Base-by-base conservation (phyloP, 1,140 invertebrate genomes). In the Orius insidiosus region DNA sequence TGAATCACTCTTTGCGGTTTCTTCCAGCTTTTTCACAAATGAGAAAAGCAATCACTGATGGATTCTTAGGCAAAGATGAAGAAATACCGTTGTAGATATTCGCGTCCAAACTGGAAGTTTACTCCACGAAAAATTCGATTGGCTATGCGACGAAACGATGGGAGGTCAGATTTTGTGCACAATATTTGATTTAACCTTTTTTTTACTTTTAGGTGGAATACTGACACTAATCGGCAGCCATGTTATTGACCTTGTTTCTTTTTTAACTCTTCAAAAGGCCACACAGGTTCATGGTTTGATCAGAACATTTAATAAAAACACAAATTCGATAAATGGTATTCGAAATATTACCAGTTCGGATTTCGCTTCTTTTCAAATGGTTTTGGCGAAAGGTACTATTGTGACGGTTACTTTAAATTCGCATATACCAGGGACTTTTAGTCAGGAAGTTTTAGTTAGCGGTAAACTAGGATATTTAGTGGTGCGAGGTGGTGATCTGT, bases 301-400 rank as follows among this genome's bases (percentile, higher is more conserved):
- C 4, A 71, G 80, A 57, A 93, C 90, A 13, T 92, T 92, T 59
- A 88, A 80, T 0, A 80, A 85, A 66, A 84, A 81, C 35, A 94
- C 85, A 1, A 68, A 78, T 6, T 74, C 75, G 57, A 86, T 94
- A 9, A 86, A 83, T 63, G 90, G 89, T 5, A 94, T 95, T 38
- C 68, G 90, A 48, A 79, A 86, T 55, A 86, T 96, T 10, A 89
- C 89, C 2, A 85, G 87, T 34, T 88, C 93, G 44, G 92, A 96
- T 63, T 96, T 94, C 62, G 93, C 87, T 59, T 77, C 79, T 48
- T 94, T 96, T 62, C 89, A 96, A 75, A 84, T 96, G 76, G 87
- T 95, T 67, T 71, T 96, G 59, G 75, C 76, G 52, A 75, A 74
- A 50, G 85, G 84, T 3, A 70, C 80, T 1, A 64, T 90, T 50